Evolutionary conservation across 2,888 invertebrate genomes (phyloP), one percentile per base, ranked within the genome.

Genomic region (Athrips mouffetella): DNA sequence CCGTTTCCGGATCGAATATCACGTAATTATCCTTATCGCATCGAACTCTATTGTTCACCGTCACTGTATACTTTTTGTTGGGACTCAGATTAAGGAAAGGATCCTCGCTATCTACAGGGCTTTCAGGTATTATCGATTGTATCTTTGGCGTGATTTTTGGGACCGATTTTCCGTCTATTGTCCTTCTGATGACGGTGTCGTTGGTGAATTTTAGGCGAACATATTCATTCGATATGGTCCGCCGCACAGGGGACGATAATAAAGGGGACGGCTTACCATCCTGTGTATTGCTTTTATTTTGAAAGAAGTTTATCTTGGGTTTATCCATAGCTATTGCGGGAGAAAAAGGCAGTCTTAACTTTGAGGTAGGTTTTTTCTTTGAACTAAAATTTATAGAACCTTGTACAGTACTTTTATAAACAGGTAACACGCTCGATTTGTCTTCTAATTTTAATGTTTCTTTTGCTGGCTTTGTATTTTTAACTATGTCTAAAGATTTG

Each of bases 21-120:
- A 89, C 89, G 54, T 89, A 89, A 65, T 89, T 89, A 57, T 89
- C 89, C 66, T 89, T 89, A 63, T 89, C 89, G 62, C 87, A 89
- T 57, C 89, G 70, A 47, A 89, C 88, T 76, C 74, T 87, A 62
- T 88, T 87, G 59, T 89, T 88, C 27, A 88, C 78, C 40, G 89
- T 89, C 18, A 89, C 87, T 4, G 89, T 89, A 55, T 89, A 89
- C 63, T 89, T 89, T 75, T 89, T 89, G 59, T 89, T 89, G 2
- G 89, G 89, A 55, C 88, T 89, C 53, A 89, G 67, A 57, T 88
- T 87, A 40, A 86, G 55, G 58, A 86, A 87, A 1, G 87, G 88
- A 60, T 87, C 88, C 64, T 89, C 88, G 47, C 67, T 81, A 50
- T 89, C 89, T 31, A 88, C 73, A 1, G 89, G 89, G 55, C 89